Evolutionary conservation across 35 echinoderm and acorn worm genomes (phyloP).

Genomic region (Ophioderma brevispina): DNA sequence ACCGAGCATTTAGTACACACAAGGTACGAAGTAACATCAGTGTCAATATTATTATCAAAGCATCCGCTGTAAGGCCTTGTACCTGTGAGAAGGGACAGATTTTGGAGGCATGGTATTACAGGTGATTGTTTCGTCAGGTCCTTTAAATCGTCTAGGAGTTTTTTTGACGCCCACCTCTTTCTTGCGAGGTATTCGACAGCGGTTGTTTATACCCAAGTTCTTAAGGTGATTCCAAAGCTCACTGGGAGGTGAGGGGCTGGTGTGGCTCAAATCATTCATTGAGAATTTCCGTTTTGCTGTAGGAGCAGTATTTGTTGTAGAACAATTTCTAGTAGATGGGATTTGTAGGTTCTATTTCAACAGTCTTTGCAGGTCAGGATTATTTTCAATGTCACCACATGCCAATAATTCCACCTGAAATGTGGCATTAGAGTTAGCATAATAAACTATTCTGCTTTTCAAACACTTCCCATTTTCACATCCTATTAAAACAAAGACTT

Average conservation of each 20-base stretch:
- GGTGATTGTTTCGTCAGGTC: too few relatives aligned
- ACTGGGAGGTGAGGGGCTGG: not conserved
- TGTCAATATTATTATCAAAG: too few relatives aligned
- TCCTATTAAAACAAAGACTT: not conserved
- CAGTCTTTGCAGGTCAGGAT: not conserved
- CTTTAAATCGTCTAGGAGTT: too few relatives aligned
- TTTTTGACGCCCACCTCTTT: not conserved
- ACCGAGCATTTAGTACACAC: too few relatives aligned
- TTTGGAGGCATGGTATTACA: too few relatives aligned
- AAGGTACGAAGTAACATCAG: too few relatives aligned
- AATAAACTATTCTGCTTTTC: not conserved
- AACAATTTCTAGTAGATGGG: not conserved
- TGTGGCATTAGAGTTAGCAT: not conserved
- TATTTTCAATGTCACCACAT: slow-evolving; percentile 6
- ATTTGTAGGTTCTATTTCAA: not conserved
- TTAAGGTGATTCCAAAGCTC: slow-evolving; percentile 8
- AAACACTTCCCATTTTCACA: not conserved
- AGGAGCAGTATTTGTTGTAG: not conserved
- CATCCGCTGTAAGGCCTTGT: too few relatives aligned
- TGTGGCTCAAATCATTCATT: not conserved
- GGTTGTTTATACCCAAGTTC: not conserved
- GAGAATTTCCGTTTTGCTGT: not conserved
- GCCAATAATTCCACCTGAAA: not conserved
- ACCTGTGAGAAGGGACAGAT: too few relatives aligned
- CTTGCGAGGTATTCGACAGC: not conserved